Evolutionary conservation across 2,113 vertebrate species (phyloP), one percentile per base, ranked within the genome.

Genomic region (Pao palembangensis): DNA sequence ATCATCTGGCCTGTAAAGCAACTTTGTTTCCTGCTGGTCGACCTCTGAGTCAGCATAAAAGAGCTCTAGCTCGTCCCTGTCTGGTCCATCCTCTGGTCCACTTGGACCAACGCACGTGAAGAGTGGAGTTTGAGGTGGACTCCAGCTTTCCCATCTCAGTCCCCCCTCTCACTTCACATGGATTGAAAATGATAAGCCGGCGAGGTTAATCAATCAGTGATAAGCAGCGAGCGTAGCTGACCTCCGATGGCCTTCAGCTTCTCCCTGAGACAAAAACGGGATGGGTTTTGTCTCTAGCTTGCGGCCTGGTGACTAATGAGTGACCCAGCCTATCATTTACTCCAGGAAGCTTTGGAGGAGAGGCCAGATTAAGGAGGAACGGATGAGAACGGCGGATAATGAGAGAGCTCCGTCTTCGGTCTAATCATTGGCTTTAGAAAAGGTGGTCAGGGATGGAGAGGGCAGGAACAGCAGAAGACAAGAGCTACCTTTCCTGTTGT

Each of bases 301-400:
- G 2, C 41, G 47, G 58, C 48, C 49, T 42, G 34, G 60, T 82
- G 82, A 85, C 55, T 81, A 85, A 84, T 85, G 57, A 64, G 58
- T 63, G 66, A 67, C 55, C 57, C 47, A 73, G 72, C 65, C 85
- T 86, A 73, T 84, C 65, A 3, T 31, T 76, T 54, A 54, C 70
- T 72, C 72, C 46, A 3, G 41, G 54, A 74, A 70, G 63, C 57
- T 50, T 65, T 8, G 65, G 56, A 73, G 59, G 67, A 66, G 61
- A 72, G 73, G 81, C 74, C 69, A 82, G 86, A 90, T 90, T 86
- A 88, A 61, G 61, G 61, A 48, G 76, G 64, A 75, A 85, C 70
- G 68, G 81, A 85, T 82, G 85, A 80, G 69, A 69, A 82, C 42
- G 46, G 53, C n/a, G 55, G 75, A 75, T 86, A 88, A 86, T 88